Base-by-base conservation (phyloP, 35 echinoderm and acorn worm species). In the Nesometra sesokonis region DNA sequence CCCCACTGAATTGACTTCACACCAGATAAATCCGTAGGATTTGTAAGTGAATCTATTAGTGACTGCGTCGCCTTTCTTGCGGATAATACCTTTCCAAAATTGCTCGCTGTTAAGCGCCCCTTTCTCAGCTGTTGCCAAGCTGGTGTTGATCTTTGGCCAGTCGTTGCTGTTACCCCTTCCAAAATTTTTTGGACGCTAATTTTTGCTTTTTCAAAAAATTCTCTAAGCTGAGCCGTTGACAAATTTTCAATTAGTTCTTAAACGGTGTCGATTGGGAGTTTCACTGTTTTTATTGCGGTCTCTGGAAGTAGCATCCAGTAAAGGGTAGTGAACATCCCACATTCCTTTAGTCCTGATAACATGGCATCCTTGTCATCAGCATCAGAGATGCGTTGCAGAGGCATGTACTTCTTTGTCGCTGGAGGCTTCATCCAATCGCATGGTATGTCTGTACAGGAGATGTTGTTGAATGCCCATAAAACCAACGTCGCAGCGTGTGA, bases 1-100 rank as follows among this genome's bases (percentile, higher is more conserved):
- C 85, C 85, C 52, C 76, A 86, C 30, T 84, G 46, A 57, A 67
- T 89, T 29, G 88, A 17, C 43, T 84, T 80, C 23, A 84, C 80
- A 35, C 81, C 80, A 43, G 37, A 57, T 8, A 89, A 36, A 32
- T 77, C 37, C n/a, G 34, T 27, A n/a, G 33, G 30, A 31, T 29
- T 52, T 80, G 78, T 80, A 19, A 89, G 80, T 0, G 19, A 35
- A 37, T 84, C 77, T 19, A 89, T 77, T 0, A 84, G 88, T 17
- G 80, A 84, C 37, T 77, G 88, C 21, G 82, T 84, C n/a, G 31
- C 81, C 32, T 67, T 76, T 33, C 76, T 82, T 0, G 31, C 39
- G 32, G 39, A 34, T 13, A 82, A 47, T 13, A 88, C 43, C 5
- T 39, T 47, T 27, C 88, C 57, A 78, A 84, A 83, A 83, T 78